Conservation (phyloP, 2,888 invertebrate species). For the Leptinotarsa peninsularis region DNA sequence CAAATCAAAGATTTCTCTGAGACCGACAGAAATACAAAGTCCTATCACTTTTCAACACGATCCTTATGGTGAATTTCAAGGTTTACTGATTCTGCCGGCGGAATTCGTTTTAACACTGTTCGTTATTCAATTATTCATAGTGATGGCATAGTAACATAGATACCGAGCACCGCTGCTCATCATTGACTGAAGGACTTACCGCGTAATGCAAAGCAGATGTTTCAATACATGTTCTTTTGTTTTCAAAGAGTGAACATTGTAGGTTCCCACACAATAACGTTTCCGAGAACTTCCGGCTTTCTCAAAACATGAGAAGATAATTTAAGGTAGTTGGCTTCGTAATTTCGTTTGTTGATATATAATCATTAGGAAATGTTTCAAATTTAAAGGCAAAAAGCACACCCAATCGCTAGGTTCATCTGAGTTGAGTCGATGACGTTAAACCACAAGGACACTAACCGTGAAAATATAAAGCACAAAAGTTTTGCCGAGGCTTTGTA, state of each 20-base stretch:
- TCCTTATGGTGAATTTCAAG: constrained; percentile 1
- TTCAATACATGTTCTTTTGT: constrained; percentile 13
- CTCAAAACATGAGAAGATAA: constrained; percentile 10
- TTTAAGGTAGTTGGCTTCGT: not conserved
- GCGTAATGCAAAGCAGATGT: constrained; percentile 16
- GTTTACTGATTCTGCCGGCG: not conserved
- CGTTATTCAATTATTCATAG: constrained; percentile 16
- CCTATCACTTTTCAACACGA: constrained; percentile 6
- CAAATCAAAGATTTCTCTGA: not conserved
- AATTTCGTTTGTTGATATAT: not conserved
- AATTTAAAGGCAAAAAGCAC: too few relatives aligned
- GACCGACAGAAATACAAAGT: not conserved
- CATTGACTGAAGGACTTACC: constrained; percentile 1
- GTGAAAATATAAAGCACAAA: too few relatives aligned
- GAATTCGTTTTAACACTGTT: not conserved
- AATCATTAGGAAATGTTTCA: not conserved
- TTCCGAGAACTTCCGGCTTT: constrained; percentile 12
- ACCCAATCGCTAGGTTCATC: too few relatives aligned
- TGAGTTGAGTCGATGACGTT: too few relatives aligned
- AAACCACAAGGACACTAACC: too few relatives aligned
- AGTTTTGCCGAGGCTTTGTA: too few relatives aligned
- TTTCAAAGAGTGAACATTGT: constrained; percentile 2
- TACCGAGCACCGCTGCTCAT: constrained; percentile 9
- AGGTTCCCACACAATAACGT: constrained; percentile 18
- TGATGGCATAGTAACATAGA: constrained; percentile 15